A percentile compares a stretch with the other conserved stretches of the same genome.
These are phyloP conservation scores for Eulemur albifrons DNA, from an alignment of 2,797 vertebrate genomes.

Conservation along the genomic window DNA sequence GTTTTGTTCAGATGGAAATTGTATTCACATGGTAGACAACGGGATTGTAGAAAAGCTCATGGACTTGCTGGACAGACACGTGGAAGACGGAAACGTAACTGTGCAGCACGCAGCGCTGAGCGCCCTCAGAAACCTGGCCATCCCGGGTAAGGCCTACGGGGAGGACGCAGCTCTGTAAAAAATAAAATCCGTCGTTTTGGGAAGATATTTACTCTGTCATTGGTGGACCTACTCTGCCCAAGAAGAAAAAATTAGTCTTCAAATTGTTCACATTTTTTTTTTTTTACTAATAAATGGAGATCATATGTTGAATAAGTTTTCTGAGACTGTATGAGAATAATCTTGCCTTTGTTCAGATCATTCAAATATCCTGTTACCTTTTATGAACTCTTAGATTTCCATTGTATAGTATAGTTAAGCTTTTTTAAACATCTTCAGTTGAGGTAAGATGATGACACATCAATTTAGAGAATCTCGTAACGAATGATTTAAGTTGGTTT, in stretches of 20 bases:
- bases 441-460: not conserved
- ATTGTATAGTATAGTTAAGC: not conserved
- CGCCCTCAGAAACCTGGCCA: constrained; percentile 96
- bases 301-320: not conserved
- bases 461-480: not conserved
- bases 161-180: not conserved
- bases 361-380: not conserved
- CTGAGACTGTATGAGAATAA: not conserved
- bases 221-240: not conserved
- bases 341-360: not conserved
- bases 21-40: constrained; percentile 99
- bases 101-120: constrained; percentile 98
- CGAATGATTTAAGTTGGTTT: not conserved
- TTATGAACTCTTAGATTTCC: not conserved
- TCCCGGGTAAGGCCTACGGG: constrained; percentile 90
- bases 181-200: not conserved
- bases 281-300: not conserved
- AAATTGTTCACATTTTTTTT: not conserved
- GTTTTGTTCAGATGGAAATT: constrained; percentile 92
- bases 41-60: constrained; percentile 97
- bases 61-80: constrained; percentile 95
- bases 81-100: constrained; percentile 97
- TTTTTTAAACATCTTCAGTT: constrained; percentile 16
- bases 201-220: not conserved
- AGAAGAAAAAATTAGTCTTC: not conserved